Conservation (phyloP, 1,140 invertebrate genomes). For the Scylla paramamosain region DNA sequence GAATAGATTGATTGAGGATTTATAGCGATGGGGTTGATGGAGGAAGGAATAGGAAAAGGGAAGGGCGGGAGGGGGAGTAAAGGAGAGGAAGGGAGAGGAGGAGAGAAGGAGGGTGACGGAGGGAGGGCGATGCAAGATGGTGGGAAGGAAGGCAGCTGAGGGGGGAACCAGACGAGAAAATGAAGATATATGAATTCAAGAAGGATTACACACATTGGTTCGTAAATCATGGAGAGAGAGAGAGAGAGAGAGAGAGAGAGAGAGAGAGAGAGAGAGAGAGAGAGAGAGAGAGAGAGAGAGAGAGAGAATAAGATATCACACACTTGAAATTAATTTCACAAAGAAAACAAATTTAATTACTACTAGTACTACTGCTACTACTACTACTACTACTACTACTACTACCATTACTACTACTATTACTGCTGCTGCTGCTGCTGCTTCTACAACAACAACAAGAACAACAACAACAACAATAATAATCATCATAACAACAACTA, state of each 20-base stretch:
- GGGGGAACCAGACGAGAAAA: background rate
- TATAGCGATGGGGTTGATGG: slow-evolving; percentile 20
- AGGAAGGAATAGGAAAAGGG: slow-evolving; percentile 1
- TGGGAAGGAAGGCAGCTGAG: background rate
- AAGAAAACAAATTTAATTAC: too few relatives aligned
- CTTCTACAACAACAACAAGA: too few relatives aligned
- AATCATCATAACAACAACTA: too few relatives aligned
- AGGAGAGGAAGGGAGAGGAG: background rate
- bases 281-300: slow-evolving; percentile 25
- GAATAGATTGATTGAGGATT: slow-evolving; percentile 23
- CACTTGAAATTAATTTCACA: too few relatives aligned
- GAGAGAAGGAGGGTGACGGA: background rate
- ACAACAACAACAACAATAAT: too few relatives aligned
- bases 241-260: background rate
- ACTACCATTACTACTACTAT: too few relatives aligned
- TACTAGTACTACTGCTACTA: too few relatives aligned
- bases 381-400: too few relatives aligned
- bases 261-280: slow-evolving; percentile 38
- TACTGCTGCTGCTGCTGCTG: too few relatives aligned
- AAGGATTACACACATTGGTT: slow-evolving; percentile 18
- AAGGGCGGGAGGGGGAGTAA: background rate
- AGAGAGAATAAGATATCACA: too few relatives aligned
- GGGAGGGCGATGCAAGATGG: background rate
- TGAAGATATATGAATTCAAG: slow-evolving; percentile 24
- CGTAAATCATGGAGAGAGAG: background rate